Conservation (phyloP, 2,888 invertebrate genomes). For the Darwinula stevensoni region DNA sequence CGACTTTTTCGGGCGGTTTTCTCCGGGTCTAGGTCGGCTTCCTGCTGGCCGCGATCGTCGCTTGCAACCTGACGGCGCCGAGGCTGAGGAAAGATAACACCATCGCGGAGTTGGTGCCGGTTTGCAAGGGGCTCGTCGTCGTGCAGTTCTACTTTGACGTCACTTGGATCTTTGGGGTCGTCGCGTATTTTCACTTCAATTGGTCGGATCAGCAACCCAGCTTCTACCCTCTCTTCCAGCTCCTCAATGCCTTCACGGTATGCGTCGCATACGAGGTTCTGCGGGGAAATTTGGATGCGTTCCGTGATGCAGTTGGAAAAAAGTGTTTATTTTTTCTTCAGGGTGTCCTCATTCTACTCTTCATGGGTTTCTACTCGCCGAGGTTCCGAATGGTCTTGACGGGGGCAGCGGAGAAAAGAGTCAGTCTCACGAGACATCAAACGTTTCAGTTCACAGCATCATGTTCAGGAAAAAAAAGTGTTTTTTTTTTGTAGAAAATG, state of each 20-base stretch:
- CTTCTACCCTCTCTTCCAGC: background rate
- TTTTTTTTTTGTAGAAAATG: no score
- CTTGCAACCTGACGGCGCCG: background rate
- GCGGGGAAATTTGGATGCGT: no score
- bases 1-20: no score
- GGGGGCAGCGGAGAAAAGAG: conserved; percentile 1
- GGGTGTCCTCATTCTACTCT: background rate
- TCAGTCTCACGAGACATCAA: no score
- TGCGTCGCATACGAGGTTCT: background rate
- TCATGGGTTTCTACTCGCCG: background rate
- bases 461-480: no score
- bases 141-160: background rate
- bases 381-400: background rate
- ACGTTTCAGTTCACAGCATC: no score
- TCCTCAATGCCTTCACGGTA: background rate
- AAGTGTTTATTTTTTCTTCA: conserved; percentile 1
- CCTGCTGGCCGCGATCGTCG: background rate
- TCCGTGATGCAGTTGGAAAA: background rate
- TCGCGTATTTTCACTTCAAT: background rate
- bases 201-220: background rate
- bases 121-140: background rate
- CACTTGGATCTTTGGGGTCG: background rate
- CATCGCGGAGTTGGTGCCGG: background rate
- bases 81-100: background rate
- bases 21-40: background rate